phyloP scores from a whole-genome alignment of 2,888 invertebrate genomes.

The Lasius fuliginosus region DNA sequence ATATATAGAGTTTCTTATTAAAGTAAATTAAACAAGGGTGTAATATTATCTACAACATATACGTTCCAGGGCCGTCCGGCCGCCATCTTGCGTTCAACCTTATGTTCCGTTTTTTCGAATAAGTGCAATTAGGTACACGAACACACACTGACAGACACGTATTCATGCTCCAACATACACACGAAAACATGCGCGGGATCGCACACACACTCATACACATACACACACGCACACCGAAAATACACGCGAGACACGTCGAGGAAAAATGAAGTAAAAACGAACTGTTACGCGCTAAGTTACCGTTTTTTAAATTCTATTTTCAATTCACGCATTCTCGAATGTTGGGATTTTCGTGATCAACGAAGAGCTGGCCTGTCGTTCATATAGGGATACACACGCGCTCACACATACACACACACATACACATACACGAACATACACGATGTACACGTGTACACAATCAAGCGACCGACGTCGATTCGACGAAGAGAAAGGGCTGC shows the following conservation, averaged over 20 bases:
- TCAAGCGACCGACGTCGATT: constrained; percentile 73
- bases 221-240: constrained; percentile 20
- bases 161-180: constrained; percentile 27
- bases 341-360: constrained; percentile 86
- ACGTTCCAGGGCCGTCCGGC: constrained; percentile 84
- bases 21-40: constrained; percentile 74
- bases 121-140: constrained; percentile 86
- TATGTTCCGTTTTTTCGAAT: constrained; percentile 85
- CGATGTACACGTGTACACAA: constrained; percentile 55
- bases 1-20: constrained; percentile 62
- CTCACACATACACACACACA: constrained; percentile 26
- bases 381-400: constrained; percentile 74
- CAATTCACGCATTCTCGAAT: constrained; percentile 85
- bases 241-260: constrained; percentile 59
- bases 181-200: constrained; percentile 7
- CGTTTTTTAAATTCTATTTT: constrained; percentile 85
- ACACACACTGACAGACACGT: constrained; percentile 62
- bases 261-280: constrained; percentile 75
- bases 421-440: constrained; percentile 50
- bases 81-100: constrained; percentile 86
- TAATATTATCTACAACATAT: constrained; percentile 81
- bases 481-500: constrained; percentile 62
- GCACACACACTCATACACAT: constrained; percentile 26
- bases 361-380: constrained; percentile 83
- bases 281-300: constrained; percentile 85